Base-by-base conservation (phyloP, 2,888 invertebrate species). In the Ormyrus thymus region DNA sequence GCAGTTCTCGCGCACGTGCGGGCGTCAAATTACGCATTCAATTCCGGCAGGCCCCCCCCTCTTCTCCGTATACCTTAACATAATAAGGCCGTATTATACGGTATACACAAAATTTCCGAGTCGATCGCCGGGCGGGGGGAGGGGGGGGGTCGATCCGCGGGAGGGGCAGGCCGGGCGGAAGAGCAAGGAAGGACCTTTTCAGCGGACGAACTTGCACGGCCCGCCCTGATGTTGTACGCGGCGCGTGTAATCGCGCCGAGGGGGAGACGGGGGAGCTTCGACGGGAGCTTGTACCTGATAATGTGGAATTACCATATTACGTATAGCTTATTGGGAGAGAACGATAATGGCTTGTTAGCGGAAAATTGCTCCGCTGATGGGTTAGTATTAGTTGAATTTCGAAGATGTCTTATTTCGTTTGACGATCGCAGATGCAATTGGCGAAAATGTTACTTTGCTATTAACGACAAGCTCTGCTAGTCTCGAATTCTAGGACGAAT, bases 21-120 rank as follows among this genome's bases (percentile, higher is more conserved):
- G 75, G 62, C 80, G 78, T 72, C 78, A 75, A 81, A 78, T 78
- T 78, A 80, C 64, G 78, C 74, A 77, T 80, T 74, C 80, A n/a
- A 15, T 53, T 48, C 51, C 48, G 13, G 7, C 29, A n/a, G 0
- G n/a, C 9, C 61, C 13, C 29, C 50, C 13, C 15, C 55, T 10
- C 53, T 6, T 83, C 80, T 77, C 15, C 84, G 88, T 86, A 88
- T 89, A 89, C 86, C 83, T 89, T 89, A 88, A 86, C 89, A 88
- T 89, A 89, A 89, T 89, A 85, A 85, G 86, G 81, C 81, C 75
- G 85, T 81, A 89, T 88, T 88, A 89, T 89, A 84, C 88, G 85
- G 85, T 84, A 85, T 86, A 86, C 85, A 86, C 86, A 85, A 85
- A 86, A 86, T 86, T 86, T 85, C 82, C 83, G 55, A 59, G 70